Conservation (phyloP, 35 echinoderm and acorn worm genomes). For the Nesometra sesokonis region DNA sequence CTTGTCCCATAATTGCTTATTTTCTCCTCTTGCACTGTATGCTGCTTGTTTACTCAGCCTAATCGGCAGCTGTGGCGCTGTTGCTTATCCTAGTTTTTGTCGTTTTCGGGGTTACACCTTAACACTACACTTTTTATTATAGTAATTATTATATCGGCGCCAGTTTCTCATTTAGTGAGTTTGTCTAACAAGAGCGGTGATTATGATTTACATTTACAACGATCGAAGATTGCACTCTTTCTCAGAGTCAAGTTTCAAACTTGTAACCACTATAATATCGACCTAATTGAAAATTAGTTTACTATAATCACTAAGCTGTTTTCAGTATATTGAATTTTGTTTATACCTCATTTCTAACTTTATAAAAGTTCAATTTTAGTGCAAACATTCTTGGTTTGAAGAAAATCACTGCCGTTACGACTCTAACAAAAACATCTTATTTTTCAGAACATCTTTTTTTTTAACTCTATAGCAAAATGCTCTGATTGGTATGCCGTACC, state of each 20-base stretch:
- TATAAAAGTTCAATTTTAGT: too few species aligned
- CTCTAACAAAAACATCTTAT: too few species aligned
- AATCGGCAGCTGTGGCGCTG: not conserved
- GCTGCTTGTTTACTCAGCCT: not conserved
- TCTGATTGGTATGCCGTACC: too few species aligned
- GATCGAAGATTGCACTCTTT: not conserved
- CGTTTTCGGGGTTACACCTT: not conserved
- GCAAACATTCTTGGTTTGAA: too few species aligned
- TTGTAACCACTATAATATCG: not conserved
- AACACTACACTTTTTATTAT: not conserved
- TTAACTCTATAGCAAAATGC: too few species aligned
- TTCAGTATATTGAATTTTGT: too few species aligned
- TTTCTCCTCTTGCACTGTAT: not conserved
- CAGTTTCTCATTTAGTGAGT: not conserved
- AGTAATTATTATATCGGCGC: not conserved
- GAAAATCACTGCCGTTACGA: too few species aligned
- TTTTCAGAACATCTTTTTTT: too few species aligned
- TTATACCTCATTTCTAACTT: too few species aligned
- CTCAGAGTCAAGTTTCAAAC: not conserved
- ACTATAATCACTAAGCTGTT: too few species aligned
- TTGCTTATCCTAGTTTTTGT: not conserved
- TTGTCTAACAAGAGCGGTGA: not conserved
- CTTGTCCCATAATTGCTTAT: not conserved
- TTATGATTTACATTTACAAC: not conserved
- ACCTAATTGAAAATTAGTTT: too few species aligned